These are phyloP conservation scores for Eumacrocentrus americanus DNA, from an alignment of 2,888 invertebrate species.

Conservation along the genomic window DNA sequence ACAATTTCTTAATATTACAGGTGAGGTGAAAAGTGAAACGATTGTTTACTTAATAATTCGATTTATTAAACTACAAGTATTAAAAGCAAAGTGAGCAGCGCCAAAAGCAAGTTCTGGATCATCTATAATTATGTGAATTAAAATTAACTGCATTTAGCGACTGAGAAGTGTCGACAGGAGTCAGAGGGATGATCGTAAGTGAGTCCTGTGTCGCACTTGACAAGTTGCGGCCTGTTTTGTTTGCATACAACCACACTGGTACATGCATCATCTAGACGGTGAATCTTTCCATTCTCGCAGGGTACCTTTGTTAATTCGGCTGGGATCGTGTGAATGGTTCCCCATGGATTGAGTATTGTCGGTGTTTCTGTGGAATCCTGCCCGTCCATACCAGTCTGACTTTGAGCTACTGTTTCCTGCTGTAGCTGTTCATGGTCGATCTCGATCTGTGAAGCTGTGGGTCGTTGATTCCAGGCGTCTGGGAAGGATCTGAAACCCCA, in stretches of 20 bases:
- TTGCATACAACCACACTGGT: constrained; percentile 52
- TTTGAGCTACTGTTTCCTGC: constrained; percentile 1
- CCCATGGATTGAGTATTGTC: constrained; percentile 47
- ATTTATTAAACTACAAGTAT: not conserved
- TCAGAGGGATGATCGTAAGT: constrained; percentile 51
- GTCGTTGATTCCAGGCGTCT: constrained; percentile 48
- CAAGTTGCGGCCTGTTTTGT: constrained; percentile 45
- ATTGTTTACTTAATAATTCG: not conserved
- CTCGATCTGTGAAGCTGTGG: constrained; percentile 38
- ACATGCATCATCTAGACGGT: constrained; percentile 49
- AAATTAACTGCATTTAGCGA: constrained; percentile 49
- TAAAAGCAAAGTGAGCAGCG: not conserved
- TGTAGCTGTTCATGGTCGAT: constrained; percentile 35
- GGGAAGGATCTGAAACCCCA: constrained; percentile 36
- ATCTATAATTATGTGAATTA: constrained; percentile 15
- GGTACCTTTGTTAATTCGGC: constrained; percentile 43
- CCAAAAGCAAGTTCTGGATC: not conserved
- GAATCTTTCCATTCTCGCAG: constrained; percentile 49
- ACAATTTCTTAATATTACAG: too few species aligned
- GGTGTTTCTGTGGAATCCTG: constrained; percentile 26
- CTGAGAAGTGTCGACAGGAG: constrained; percentile 46
- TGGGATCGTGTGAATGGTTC: constrained; percentile 43
- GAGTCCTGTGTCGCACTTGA: constrained; percentile 47
- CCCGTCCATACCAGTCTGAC: constrained; percentile 5
- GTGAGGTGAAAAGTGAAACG: too few species aligned